A percentile compares a stretch with the other conserved stretches of the same genome.
These are phyloP conservation scores for Mystacides longicornis DNA, from an alignment of 2,888 invertebrate genomes.

Conservation along the genomic window DNA sequence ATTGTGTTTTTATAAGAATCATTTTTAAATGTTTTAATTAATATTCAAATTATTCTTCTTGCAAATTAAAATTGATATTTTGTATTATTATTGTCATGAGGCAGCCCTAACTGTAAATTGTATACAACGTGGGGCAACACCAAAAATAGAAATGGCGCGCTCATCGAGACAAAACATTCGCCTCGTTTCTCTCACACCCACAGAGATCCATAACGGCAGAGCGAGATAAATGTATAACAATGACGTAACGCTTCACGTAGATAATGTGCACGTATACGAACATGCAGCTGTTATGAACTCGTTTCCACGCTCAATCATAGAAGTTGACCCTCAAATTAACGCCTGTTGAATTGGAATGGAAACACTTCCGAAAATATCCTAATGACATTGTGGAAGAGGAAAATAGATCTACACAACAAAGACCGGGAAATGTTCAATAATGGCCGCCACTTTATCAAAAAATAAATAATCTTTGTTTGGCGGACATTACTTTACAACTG, in stretches of 20 bases:
- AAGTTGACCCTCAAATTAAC: background rate
- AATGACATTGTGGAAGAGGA: background rate
- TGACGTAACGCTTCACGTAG: background rate
- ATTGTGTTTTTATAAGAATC: no score
- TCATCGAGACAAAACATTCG: constrained; percentile 4
- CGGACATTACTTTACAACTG: no score
- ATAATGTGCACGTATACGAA: background rate
- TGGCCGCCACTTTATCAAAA: no score
- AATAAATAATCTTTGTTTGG: no score
- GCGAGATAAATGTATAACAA: background rate
- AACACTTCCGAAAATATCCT: constrained; percentile 11
- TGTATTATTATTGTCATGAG: no score
- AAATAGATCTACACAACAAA: no score
- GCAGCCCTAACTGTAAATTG: background rate
- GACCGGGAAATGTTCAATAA: no score
- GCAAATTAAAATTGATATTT: no score
- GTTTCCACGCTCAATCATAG: no score
- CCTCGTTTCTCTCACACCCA: constrained; percentile 6
- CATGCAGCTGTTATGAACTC: no score
- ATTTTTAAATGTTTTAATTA: no score
- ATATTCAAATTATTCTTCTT: no score
- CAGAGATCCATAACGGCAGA: background rate
- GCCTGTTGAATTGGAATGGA: background rate
- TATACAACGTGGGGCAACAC: constrained; percentile 16
- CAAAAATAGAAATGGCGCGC: constrained; percentile 23